Percentiles rank a stretch among this genome's conserved stretches.
Conservation (phyloP, 2,888 invertebrate species). For the Tethea ocularis region DNA sequence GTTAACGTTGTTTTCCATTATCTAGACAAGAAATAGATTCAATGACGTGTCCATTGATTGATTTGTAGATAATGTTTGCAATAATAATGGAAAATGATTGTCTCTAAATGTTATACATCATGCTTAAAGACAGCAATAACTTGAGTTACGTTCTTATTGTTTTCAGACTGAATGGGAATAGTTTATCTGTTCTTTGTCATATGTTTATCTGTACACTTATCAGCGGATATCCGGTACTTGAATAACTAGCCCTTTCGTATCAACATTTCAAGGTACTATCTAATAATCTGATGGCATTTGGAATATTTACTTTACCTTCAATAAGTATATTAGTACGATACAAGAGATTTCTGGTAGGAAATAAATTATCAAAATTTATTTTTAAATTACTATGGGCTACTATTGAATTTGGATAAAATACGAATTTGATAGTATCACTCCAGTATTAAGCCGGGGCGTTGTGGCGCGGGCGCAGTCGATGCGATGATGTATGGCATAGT, state of each 20-base stretch:
- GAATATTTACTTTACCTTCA: background rate
- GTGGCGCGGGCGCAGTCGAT: no score
- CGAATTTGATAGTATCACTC: no score
- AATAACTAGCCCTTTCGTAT: slow-evolving; percentile 25
- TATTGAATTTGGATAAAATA: no score
- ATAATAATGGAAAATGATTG: background rate
- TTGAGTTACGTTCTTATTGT: background rate
- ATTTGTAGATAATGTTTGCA: background rate
- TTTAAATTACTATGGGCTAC: no score
- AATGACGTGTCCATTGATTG: background rate
- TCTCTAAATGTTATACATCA: background rate
- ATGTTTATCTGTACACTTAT: slow-evolving; percentile 37
- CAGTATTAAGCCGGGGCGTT: no score
- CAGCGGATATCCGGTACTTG: slow-evolving; percentile 47
- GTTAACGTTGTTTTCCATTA: background rate
- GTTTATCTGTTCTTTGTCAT: slow-evolving; percentile 23
- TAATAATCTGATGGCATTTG: background rate
- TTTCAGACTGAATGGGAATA: background rate
- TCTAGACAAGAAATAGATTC: background rate
- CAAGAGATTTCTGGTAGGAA: no score
- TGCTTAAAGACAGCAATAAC: background rate
- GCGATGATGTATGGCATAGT: no score
- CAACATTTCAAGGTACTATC: background rate
- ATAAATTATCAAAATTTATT: no score
- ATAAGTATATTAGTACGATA: no score